Percentiles rank a stretch among this genome's conserved stretches.
These are phyloP conservation scores for Mormyrus proboscirostris DNA, from an alignment of 2,797 vertebrate genomes.

Conservation along the genomic window DNA sequence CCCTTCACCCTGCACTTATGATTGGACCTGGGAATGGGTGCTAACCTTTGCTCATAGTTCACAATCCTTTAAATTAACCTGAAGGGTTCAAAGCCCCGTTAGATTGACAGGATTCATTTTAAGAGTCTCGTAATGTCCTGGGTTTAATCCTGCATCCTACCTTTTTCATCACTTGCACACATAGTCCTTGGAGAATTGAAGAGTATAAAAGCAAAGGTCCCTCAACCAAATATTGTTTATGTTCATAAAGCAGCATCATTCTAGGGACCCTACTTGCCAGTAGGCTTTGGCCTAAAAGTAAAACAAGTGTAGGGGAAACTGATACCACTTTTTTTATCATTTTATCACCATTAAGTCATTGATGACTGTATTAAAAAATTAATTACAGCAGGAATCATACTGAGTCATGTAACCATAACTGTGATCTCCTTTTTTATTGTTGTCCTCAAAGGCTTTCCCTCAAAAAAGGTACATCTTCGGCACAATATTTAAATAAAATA, in stretches of 20 bases:
- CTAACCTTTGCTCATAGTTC: background rate
- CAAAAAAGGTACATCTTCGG: background rate
- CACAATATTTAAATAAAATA: background rate
- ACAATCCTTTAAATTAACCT: background rate
- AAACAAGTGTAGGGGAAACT: background rate
- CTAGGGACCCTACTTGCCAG: background rate
- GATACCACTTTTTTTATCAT: background rate
- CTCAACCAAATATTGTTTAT: background rate
- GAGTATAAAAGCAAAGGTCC: background rate
- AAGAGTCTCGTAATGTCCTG: background rate
- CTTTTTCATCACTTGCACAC: background rate
- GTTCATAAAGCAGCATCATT: background rate
- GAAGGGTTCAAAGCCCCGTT: background rate
- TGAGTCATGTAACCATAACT: background rate
- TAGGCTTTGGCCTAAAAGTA: background rate
- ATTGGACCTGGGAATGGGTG: background rate
- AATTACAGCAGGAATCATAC: background rate
- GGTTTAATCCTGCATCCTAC: background rate
- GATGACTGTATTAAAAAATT: background rate
- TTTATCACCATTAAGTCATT: background rate
- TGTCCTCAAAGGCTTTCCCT: background rate
- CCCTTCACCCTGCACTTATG: background rate
- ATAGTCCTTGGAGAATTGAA: background rate
- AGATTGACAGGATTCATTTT: constrained; percentile 1
- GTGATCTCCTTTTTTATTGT: background rate